phyloP scores from a whole-genome alignment of 2,888 invertebrate species.

The Bibio marci region DNA sequence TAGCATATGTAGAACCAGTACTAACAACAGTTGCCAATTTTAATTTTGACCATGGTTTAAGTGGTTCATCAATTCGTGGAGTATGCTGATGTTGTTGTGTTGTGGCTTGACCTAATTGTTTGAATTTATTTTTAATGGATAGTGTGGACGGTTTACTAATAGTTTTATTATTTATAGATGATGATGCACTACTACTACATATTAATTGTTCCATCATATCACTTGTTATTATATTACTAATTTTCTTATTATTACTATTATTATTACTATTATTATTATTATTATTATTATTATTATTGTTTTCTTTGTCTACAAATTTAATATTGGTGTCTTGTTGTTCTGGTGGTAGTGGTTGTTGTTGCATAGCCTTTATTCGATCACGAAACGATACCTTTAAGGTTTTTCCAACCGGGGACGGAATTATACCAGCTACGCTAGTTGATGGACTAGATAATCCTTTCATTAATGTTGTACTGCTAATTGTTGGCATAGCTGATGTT shows the following conservation, averaged over 20 bases:
- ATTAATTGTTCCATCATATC: slow-evolving; percentile 13
- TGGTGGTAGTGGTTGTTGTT: slow-evolving; percentile 15
- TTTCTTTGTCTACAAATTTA: slow-evolving; percentile 1
- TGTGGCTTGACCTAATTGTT: slow-evolving; percentile 22
- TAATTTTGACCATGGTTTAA: slow-evolving; percentile 57
- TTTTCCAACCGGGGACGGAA: slow-evolving; percentile 9
- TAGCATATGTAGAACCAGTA: slow-evolving; percentile 22
- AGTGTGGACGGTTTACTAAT: slow-evolving; percentile 16
- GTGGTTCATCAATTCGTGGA: slow-evolving; percentile 17
- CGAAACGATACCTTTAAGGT: slow-evolving; percentile 43
- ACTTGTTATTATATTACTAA: neutral
- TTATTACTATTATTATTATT: slow-evolving; percentile 5
- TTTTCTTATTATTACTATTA: slow-evolving; percentile 6
- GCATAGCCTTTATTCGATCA: slow-evolving; percentile 41
- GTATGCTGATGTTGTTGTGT: slow-evolving; percentile 17
- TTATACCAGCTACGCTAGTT: slow-evolving; percentile 30
- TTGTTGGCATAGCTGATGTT: slow-evolving; percentile 6
- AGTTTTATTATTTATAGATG: slow-evolving; percentile 10
- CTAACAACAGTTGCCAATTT: slow-evolving; percentile 44
- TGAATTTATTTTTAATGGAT: slow-evolving; percentile 34
- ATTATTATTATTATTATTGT: slow-evolving; percentile 7
- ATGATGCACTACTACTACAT: slow-evolving; percentile 11
- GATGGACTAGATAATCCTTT: slow-evolving; percentile 28
- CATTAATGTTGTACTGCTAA: slow-evolving; percentile 8
- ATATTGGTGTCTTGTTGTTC: neutral